Evolutionary conservation across 2,113 vertebrate genomes (phyloP).

Genomic region (Climacteris rufus): DNA sequence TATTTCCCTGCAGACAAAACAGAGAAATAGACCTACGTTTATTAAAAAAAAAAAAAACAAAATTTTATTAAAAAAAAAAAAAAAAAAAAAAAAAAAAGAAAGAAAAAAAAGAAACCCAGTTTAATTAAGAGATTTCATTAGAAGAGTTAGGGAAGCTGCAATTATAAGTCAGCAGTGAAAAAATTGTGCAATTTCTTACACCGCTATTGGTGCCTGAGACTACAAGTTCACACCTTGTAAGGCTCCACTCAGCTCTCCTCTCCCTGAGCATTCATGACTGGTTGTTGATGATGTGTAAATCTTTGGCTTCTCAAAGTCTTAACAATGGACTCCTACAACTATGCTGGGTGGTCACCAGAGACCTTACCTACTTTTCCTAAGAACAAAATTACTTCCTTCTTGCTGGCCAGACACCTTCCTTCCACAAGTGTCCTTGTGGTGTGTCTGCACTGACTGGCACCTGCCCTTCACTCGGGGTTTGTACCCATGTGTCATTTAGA

Average conservation of each 20-base stretch:
- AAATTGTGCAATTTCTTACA: background rate
- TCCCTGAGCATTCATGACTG: rapidly evolving
- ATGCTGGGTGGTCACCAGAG: background rate
- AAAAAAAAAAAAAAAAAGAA: too few species aligned
- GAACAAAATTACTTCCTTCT: background rate
- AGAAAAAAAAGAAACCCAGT: rapidly evolving
- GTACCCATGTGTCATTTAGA: rapidly evolving
- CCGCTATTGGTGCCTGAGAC: background rate
- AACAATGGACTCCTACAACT: background rate
- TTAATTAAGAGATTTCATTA: background rate
- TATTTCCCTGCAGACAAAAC: background rate
- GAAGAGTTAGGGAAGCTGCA: background rate
- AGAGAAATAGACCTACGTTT: background rate
- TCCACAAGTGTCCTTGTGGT: background rate
- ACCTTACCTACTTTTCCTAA: background rate
- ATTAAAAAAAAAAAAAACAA: background rate
- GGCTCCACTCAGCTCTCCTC: background rate
- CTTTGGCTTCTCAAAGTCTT: background rate
- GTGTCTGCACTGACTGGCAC: background rate
- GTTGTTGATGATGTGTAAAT: background rate
- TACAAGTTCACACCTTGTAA: background rate
- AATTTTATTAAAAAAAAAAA: background rate
- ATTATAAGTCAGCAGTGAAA: background rate
- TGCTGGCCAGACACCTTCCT: background rate
- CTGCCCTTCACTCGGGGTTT: background rate